Percentiles rank a stretch among this genome's conserved stretches.
These are phyloP conservation scores for Cryptus armator DNA, from an alignment of 2,888 invertebrate genomes.

Conservation along the genomic window DNA sequence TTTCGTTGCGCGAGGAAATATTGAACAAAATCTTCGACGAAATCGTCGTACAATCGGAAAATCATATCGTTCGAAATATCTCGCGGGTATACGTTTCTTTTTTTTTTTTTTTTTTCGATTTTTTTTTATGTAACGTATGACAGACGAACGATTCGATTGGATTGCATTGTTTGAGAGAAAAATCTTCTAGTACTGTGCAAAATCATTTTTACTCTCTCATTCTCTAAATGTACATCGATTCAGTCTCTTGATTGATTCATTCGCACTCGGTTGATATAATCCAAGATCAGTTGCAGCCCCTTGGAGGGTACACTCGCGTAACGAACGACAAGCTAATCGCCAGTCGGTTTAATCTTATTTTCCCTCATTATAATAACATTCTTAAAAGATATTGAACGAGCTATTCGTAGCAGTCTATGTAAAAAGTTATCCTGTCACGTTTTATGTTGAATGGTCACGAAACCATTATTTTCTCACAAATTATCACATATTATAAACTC, in stretches of 20 bases:
- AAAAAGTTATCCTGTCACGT: slow-evolving; percentile 33
- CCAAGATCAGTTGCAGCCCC: slow-evolving; percentile 34
- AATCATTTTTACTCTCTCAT: slow-evolving; percentile 47
- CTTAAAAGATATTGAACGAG: slow-evolving; percentile 45
- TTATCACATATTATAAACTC: slow-evolving; percentile 46
- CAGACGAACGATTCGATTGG: slow-evolving; percentile 16
- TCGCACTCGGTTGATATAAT: slow-evolving; percentile 53
- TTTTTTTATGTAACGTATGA: background rate
- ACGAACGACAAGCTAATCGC: slow-evolving; percentile 19
- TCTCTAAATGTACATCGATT: slow-evolving; percentile 62
- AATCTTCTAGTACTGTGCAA: slow-evolving; percentile 32
- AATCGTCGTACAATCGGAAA: background rate
- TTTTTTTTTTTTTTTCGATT: slow-evolving; percentile 16
- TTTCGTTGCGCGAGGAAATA: slow-evolving; percentile 29
- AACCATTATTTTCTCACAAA: slow-evolving; percentile 27
- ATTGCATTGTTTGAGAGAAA: slow-evolving; percentile 12
- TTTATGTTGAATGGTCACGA: background rate
- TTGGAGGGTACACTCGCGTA: slow-evolving; percentile 29
- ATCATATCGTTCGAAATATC: slow-evolving; percentile 21
- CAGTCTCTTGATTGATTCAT: slow-evolving; percentile 69
- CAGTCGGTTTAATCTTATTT: slow-evolving; percentile 41
- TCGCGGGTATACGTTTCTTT: background rate
- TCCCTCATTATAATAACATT: slow-evolving; percentile 38
- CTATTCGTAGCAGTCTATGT: slow-evolving; percentile 27
- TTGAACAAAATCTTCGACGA: slow-evolving; percentile 19